A percentile compares a stretch with the other conserved stretches of the same genome.
phyloP scores from a whole-genome alignment of 2,888 invertebrate species.

The Apamea crenata region DNA sequence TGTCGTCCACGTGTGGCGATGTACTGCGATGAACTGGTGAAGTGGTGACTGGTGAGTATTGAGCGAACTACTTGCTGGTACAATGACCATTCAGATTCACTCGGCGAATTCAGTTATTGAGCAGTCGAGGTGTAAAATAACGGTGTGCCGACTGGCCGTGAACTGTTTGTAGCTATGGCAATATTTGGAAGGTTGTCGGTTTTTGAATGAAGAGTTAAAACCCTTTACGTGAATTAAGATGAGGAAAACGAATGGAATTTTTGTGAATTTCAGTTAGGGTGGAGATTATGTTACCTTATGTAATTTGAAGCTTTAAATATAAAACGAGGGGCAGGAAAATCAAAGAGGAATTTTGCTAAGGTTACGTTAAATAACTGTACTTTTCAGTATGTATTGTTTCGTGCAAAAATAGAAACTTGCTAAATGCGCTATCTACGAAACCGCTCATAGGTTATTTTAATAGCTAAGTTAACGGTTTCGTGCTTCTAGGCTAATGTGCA shows the following conservation, averaged over 20 bases:
- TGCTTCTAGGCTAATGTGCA: constrained; percentile 11
- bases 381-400: not conserved
- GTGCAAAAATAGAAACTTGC: constrained; percentile 5
- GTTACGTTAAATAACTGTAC: not conserved
- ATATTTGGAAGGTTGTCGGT: constrained; percentile 16
- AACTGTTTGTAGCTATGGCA: constrained; percentile 33
- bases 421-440: constrained; percentile 22
- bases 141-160: constrained; percentile 25
- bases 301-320: constrained; percentile 13
- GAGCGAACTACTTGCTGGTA: constrained; percentile 15
- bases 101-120: constrained; percentile 29
- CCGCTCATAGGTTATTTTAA: constrained; percentile 19
- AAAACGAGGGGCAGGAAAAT: not conserved
- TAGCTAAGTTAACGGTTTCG: constrained; percentile 5
- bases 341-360: not conserved
- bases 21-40: constrained; percentile 46
- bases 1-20: constrained; percentile 52
- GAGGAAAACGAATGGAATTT: constrained; percentile 21
- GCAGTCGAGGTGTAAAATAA: constrained; percentile 27
- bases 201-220: not conserved
- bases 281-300: constrained; percentile 7
- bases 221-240: not conserved
- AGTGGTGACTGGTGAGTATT: too few species aligned
- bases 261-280: not conserved
- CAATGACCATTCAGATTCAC: constrained; percentile 45